A percentile compares a stretch with the other conserved stretches of the same genome.
These are phyloP conservation scores for Scelioninae gen. 2 DNA, from an alignment of 2,888 invertebrate species.

Conservation along the genomic window DNA sequence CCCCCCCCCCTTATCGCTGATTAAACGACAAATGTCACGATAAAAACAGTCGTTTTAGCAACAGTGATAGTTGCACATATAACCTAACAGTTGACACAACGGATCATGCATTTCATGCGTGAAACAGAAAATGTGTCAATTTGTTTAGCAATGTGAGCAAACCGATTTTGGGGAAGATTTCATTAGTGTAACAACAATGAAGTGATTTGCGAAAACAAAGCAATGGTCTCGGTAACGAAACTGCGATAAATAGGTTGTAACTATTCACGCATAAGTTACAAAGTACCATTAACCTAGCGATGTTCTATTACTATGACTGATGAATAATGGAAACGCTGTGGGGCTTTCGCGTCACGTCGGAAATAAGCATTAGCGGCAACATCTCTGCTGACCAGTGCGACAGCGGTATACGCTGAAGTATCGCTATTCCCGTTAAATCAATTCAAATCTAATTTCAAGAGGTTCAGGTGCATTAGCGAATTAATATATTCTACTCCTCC, in stretches of 20 bases:
- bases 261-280: slow-evolving; percentile 50
- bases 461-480: slow-evolving; percentile 73
- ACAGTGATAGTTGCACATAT: no score
- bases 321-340: slow-evolving; percentile 53
- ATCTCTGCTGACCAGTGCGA: slow-evolving; percentile 54
- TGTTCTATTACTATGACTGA: slow-evolving; percentile 54
- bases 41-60: no score
- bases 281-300: slow-evolving; percentile 52
- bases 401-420: slow-evolving; percentile 65
- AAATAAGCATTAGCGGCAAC: slow-evolving; percentile 54
- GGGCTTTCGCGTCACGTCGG: slow-evolving; percentile 52
- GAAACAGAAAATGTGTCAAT: no score
- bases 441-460: slow-evolving; percentile 72
- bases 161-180: background rate
- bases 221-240: slow-evolving; percentile 8
- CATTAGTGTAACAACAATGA: slow-evolving; percentile 32
- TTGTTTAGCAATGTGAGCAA: background rate
- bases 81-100: no score
- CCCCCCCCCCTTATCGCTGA: no score
- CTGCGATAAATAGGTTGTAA: slow-evolving; percentile 24
- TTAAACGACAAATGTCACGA: no score
- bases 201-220: slow-evolving; percentile 32
- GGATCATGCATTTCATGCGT: no score
- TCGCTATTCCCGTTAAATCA: slow-evolving; percentile 69
- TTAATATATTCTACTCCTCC: slow-evolving; percentile 72